Percentiles rank a stretch among this genome's conserved stretches.
These are phyloP conservation scores for Gisinianus flammeolus DNA, from an alignment of 2,888 invertebrate species.

Conservation along the genomic window DNA sequence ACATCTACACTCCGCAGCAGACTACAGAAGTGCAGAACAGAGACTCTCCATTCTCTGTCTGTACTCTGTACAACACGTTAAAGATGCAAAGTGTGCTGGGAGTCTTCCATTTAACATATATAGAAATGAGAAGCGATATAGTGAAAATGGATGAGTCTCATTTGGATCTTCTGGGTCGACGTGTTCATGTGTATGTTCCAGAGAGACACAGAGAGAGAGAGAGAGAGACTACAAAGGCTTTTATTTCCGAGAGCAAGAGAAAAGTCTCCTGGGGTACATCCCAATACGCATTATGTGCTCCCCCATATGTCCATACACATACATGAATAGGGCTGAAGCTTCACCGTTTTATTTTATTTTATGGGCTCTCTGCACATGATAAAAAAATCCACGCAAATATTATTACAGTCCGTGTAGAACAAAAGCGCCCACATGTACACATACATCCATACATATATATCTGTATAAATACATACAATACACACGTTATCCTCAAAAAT, in stretches of 20 bases:
- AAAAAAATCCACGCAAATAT: slow-evolving; percentile 50
- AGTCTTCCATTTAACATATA: background rate
- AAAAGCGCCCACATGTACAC: background rate
- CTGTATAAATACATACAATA: no score
- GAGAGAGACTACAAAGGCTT: slow-evolving; percentile 28
- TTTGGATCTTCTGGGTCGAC: background rate
- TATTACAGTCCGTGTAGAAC: slow-evolving; percentile 13
- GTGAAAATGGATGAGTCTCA: background rate
- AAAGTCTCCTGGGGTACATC: slow-evolving; percentile 41
- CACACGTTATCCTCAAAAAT: no score
- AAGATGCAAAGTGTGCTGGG: background rate
- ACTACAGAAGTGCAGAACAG: no score
- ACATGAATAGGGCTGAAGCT: slow-evolving; percentile 18
- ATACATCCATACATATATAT: background rate
- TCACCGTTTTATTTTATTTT: slow-evolving; percentile 45
- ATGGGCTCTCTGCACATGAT: slow-evolving; percentile 45
- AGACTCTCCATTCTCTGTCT: no score
- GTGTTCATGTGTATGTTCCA: background rate
- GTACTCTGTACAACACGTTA: background rate
- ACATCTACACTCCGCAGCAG: no score
- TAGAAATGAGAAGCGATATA: background rate
- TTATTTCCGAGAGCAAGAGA: slow-evolving; percentile 10
- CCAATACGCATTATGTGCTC: slow-evolving; percentile 41
- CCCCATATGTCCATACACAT: slow-evolving; percentile 30
- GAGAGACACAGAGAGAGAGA: no score